phyloP scores from a whole-genome alignment of 2,797 vertebrate genomes.

The Melanotaenia boesemani region DNA sequence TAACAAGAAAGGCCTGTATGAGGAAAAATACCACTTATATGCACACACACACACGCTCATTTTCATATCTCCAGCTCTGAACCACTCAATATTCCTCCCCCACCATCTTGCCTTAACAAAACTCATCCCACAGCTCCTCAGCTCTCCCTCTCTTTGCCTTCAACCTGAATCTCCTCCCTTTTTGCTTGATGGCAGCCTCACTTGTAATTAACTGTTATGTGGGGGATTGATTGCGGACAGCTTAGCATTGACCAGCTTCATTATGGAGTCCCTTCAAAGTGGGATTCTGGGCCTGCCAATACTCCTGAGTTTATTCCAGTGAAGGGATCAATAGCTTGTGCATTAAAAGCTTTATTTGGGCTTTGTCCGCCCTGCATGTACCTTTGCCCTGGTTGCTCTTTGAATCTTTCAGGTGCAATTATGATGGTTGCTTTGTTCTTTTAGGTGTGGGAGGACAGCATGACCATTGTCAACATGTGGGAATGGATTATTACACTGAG shows the following conservation, averaged over 20 bases:
- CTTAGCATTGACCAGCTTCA: conserved; percentile 88
- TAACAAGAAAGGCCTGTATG: conserved; percentile 51
- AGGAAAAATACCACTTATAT: conserved; percentile 27
- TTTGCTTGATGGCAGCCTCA: conserved; percentile 78
- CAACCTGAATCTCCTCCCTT: conserved; percentile 50
- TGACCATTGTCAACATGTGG: conserved; percentile 29
- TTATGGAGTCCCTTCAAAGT: conserved; percentile 88
- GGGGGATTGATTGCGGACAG: conserved; percentile 86
- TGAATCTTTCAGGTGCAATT: conserved; percentile 57
- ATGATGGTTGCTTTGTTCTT: conserved; percentile 45
- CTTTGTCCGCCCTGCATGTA: conserved; percentile 77
- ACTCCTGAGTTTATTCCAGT: conserved; percentile 85
- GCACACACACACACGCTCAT: conserved; percentile 34
- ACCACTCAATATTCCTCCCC: conserved; percentile 65
- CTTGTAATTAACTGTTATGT: conserved; percentile 89
- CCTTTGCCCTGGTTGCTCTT: conserved; percentile 70
- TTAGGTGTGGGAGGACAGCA: conserved; percentile 33
- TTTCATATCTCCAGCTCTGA: conserved; percentile 68
- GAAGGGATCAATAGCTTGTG: conserved; percentile 81
- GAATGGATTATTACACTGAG: conserved; percentile 25
- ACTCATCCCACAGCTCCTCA: conserved; percentile 49
- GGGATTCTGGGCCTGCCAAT: conserved; percentile 86
- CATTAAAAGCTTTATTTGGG: conserved; percentile 88
- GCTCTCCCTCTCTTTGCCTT: conserved; percentile 55
- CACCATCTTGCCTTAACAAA: conserved; percentile 64